Evolutionary conservation across 2,888 invertebrate species (phyloP), one percentile per base, ranked within the genome.

Genomic region (Oligia strigilis): DNA sequence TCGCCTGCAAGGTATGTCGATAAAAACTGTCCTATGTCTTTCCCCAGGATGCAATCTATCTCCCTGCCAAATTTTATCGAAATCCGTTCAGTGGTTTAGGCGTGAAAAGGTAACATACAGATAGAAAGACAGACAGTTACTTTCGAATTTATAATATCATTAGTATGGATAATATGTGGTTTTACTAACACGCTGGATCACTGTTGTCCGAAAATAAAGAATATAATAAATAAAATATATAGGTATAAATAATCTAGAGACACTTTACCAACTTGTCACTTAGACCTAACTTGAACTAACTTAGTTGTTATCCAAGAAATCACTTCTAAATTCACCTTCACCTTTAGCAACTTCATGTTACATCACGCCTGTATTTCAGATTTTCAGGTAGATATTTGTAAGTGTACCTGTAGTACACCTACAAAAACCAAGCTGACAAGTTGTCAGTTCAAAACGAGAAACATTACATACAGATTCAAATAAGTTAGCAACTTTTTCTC

Each of bases 401-500:
- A 5, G n/a, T 52, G 17, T 52, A 52, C 52, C 4, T 52, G 17
- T 17, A 46, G 9, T 23, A 13, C 13, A 60, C n/a, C 60, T 5
- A n/a, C 13, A 60, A n/a, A 4, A 60, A 13, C 40, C 19, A 43
- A 46, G 17, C 1, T 29, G 29, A 29, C 43, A 62, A 70, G 49
- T 64, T 43, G 29, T 43, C 36, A 58, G 67, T 81, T 77, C 14
- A 64, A 76, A 69, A 55, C 72, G 46, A n/a, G 29, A 78, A 87
- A 82, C 23, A 23, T 88, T 82, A 82, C 89, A 78, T 70, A 29
- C 43, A 76, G 19, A 62, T 82, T 72, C 65, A 55, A 89, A 89
- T 80, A 62, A 85, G 77, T 88, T 88, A 66, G 4, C 82, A 90
- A 89, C 82, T 89, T 92, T 91, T 91, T 82, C 29, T 76, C 73